Percentiles rank a stretch among this genome's conserved stretches.
Evolutionary conservation across 1,140 invertebrate species (phyloP).

Genomic region (Drosophila carrolli): DNA sequence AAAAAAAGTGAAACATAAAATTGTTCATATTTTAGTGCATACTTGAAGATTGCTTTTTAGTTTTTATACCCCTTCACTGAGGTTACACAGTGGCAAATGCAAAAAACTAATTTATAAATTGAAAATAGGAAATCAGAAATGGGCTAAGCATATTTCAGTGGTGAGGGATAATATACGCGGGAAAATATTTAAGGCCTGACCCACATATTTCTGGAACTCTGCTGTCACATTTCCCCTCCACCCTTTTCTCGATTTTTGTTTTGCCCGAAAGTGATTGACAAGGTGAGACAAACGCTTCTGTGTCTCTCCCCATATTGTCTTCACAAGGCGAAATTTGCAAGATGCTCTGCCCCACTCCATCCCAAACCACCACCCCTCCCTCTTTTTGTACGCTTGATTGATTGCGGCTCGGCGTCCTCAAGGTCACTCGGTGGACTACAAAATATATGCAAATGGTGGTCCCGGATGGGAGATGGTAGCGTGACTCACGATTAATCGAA

Average conservation of each 20-base stretch:
- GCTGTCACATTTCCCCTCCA: neutral
- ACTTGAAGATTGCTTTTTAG: no score
- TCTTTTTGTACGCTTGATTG: conserved; percentile 60
- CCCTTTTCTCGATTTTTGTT: neutral
- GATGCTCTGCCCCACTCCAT: conserved; percentile 24
- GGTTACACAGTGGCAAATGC: neutral
- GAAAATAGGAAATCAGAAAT: conserved; percentile 39
- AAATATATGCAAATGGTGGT: conserved; percentile 60
- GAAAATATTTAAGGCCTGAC: conserved; percentile 28
- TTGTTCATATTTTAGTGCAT: no score
- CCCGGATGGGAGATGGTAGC: neutral
- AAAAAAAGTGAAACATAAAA: no score
- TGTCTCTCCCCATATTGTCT: conserved; percentile 27
- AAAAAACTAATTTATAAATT: conserved; percentile 28
- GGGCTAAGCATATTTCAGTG: conserved; percentile 17
- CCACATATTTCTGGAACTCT: conserved; percentile 29
- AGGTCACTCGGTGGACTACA: conserved; percentile 59
- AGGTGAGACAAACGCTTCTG: conserved; percentile 53
- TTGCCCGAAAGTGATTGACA: conserved; percentile 52
- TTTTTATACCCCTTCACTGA: no score
- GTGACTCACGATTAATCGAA: conserved; percentile 23
- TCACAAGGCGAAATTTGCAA: conserved; percentile 40
- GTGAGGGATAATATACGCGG: conserved; percentile 7
- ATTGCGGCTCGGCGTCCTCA: conserved; percentile 66
- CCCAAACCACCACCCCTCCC: neutral